Evolutionary conservation across 1,140 invertebrate species (phyloP).

Genomic region (Megalopta genalis): DNA sequence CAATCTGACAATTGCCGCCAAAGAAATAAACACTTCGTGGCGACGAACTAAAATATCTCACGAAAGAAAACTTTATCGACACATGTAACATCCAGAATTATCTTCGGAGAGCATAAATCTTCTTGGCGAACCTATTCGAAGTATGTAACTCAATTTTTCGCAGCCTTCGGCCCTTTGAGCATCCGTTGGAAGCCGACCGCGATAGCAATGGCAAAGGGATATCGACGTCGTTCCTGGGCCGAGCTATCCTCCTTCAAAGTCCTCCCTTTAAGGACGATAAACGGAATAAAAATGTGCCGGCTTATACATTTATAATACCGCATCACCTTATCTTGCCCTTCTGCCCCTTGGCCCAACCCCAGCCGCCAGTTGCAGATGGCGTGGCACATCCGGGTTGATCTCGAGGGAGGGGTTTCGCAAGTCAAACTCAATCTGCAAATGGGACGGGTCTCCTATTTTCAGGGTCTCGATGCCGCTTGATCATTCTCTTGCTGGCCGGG

Average conservation of each 20-base stretch:
- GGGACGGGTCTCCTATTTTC: constrained; percentile 56
- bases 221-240: neutral
- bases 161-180: neutral
- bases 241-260: constrained; percentile 38
- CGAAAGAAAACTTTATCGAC: too few relatives aligned
- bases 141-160: constrained; percentile 14
- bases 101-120: neutral
- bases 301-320: constrained; percentile 60
- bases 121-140: neutral
- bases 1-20: too few relatives aligned
- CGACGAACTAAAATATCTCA: too few relatives aligned
- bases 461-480: constrained; percentile 33
- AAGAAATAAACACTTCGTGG: too few relatives aligned
- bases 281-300: constrained; percentile 45
- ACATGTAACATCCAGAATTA: too few relatives aligned
- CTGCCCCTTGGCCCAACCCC: neutral
- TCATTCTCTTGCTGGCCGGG: constrained; percentile 18
- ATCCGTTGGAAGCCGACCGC: neutral
- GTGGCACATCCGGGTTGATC: constrained; percentile 38
- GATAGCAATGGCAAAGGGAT: neutral
- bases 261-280: constrained; percentile 48
- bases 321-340: constrained; percentile 45
- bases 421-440: constrained; percentile 60
- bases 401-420: constrained; percentile 5
- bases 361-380: constrained; percentile 27